Conservation (phyloP, 2,113 vertebrate species). For the Mustelus asterias region DNA sequence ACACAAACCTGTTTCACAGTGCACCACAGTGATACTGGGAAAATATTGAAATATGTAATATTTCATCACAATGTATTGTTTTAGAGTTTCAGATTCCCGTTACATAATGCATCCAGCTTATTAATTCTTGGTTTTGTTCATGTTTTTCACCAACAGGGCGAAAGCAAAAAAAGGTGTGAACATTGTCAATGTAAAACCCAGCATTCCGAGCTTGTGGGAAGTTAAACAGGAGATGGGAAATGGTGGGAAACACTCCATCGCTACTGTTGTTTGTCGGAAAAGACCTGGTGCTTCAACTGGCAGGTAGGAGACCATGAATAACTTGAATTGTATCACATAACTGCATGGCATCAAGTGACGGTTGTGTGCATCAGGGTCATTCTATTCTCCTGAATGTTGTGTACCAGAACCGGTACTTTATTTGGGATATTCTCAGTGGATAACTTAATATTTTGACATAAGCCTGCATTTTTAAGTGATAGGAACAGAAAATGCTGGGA, state of each 20-base stretch:
- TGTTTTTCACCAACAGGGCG: slow-evolving; percentile 50
- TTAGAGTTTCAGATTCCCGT: not conserved
- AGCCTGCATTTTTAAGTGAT: not conserved
- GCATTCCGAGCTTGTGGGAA: slow-evolving; percentile 59
- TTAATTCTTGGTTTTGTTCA: not conserved
- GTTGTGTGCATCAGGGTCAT: not conserved
- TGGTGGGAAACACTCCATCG: slow-evolving; percentile 56
- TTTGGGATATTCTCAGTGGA: not conserved
- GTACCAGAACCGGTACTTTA: not conserved
- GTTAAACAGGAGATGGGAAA: slow-evolving; percentile 58
- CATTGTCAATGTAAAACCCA: slow-evolving; percentile 50
- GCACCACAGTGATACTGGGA: no score
- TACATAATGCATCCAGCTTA: not conserved
- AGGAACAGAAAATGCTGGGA: not conserved
- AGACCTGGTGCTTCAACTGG: slow-evolving; percentile 46
- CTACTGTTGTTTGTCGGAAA: slow-evolving; percentile 56
- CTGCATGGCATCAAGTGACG: not conserved
- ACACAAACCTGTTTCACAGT: no score
- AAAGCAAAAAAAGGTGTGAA: slow-evolving; percentile 71
- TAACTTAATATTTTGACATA: not conserved
- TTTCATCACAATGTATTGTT: not conserved
- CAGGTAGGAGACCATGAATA: slow-evolving; percentile 53
- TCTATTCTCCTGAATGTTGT: not conserved
- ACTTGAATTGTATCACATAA: not conserved
- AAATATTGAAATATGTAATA: no score